Base-by-base conservation (phyloP, 2,888 invertebrate genomes). In the Andricus curvator region DNA sequence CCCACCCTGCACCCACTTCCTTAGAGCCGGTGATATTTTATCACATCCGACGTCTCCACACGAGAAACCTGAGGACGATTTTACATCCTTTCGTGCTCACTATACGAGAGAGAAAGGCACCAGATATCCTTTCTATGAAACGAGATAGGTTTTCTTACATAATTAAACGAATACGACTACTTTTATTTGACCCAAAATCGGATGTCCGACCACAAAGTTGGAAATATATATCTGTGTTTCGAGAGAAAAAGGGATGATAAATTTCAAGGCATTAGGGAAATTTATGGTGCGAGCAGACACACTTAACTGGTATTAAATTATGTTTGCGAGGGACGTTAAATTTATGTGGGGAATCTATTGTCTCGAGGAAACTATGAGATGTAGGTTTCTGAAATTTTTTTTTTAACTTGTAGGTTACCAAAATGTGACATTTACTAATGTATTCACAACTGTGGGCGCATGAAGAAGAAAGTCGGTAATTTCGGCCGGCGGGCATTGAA, bases 41-140 rank as follows among this genome's bases (percentile, higher is more conserved):
- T 77, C 65, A 64, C 77, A 64, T 65, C 65, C 64, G 77, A 62
- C 77, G 48, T 77, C 64, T 62, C 77, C 64, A 48, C 65, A 48
- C 64, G 64, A 64, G 77, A 62, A 77, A 48, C 62, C 41, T 62
- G 41, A 64, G 62, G 62, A 62, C 77, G 64, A 64, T 77, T 64
- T 77, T 64, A 77, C 77, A 77, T 77, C 62, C 77, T 74, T 74
- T 74, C 56, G 56, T 56, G 33, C 56, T 15, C 56, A 33, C 74
- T 56, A 37, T 56, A 4, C 8, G 37, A 37, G 37, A 37, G 37
- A 70, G 48, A 70, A 56, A 48, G 51, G 70, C 25, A 25, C 33
- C 74, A 74, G 74, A 74, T 74, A 56, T 51, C 56, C 56, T 74
- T 74, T 74, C 74, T 56, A 74, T 29, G 56, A 74, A 74, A 74